Conservation (phyloP, 2,113 vertebrate genomes). For the Aramus guarauna region DNA sequence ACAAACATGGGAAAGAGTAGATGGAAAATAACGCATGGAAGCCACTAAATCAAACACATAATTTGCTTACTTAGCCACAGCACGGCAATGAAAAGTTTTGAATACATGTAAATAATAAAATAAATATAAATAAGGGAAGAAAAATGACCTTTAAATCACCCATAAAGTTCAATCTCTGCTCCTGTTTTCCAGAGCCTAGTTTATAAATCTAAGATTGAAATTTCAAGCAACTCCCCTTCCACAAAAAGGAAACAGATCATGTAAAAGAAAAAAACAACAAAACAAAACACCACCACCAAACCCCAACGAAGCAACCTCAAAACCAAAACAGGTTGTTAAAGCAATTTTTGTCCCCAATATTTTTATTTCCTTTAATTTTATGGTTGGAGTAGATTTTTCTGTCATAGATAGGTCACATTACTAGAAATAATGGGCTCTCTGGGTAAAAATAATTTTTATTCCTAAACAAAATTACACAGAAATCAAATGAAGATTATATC, state of each 20-base stretch:
- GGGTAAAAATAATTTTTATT: background rate
- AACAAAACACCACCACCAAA: background rate
- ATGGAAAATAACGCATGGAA: background rate
- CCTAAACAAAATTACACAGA: background rate
- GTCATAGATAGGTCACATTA: background rate
- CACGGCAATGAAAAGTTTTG: background rate
- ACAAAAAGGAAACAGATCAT: background rate
- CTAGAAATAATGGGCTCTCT: background rate
- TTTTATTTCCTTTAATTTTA: background rate
- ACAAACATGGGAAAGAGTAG: background rate
- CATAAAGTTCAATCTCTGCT: background rate
- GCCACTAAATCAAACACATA: background rate
- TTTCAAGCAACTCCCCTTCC: background rate
- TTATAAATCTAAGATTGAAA: background rate
- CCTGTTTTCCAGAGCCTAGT: background rate
- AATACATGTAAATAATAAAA: no score
- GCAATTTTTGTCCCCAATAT: background rate
- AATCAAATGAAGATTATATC: conserved; percentile 8
- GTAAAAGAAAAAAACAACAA: background rate
- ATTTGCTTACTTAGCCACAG: background rate
- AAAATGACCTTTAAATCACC: background rate
- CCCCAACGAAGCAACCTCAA: background rate
- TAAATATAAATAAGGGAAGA: background rate
- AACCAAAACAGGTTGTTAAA: background rate
- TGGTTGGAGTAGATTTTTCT: background rate